Evolutionary conservation across 2,888 invertebrate genomes (phyloP), one percentile per base, ranked within the genome.

Genomic region (Notocelia uddmanniana): DNA sequence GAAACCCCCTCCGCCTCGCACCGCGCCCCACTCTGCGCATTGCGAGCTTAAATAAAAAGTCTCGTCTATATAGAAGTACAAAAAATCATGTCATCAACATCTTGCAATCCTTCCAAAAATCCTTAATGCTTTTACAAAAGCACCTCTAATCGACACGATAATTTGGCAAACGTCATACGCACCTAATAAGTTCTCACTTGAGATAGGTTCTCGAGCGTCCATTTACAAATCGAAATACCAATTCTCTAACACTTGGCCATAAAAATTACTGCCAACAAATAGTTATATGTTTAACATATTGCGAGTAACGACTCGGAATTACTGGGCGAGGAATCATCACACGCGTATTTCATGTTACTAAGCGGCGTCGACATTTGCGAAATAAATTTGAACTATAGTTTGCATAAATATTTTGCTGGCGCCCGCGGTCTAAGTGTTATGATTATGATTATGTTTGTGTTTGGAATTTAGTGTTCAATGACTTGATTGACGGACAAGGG

Each of bases 331-430:
- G 45, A 52, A 55, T 71, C 66, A 67, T 19, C 69, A 23, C 26
- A 21, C 37, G 54, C 41, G 54, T 71, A 71, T 60, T 60, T 67
- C 71, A 71, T 71, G 31, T 60, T 54, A 50, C 60, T 50, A 55
- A 54, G 23, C 37, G 58, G 45, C 54, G 55, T 41, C 71, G 54
- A 67, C 66, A 23, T 71, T 52, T 18, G 52, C 10, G 67, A 55
- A 68, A 68, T 68, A 68, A 68, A 68, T 72, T 62, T 55, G 31
- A 72, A 68, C 71, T 71, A 23, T 59, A 60, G 31, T 66, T 54
- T 6, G 54, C 26, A 58, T 68, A 72, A 72, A 68, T 62, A 68
- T 68, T 72, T 72, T 68, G 34, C n/a, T 37, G 34, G 52, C 52
- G 19, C 26, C 26, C 11, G 10, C n/a, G 15, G 34, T 8, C 23